Evolutionary conservation across 2,113 vertebrate species (phyloP), one percentile per base, ranked within the genome.

Genomic region (Elgaria multicarinata): DNA sequence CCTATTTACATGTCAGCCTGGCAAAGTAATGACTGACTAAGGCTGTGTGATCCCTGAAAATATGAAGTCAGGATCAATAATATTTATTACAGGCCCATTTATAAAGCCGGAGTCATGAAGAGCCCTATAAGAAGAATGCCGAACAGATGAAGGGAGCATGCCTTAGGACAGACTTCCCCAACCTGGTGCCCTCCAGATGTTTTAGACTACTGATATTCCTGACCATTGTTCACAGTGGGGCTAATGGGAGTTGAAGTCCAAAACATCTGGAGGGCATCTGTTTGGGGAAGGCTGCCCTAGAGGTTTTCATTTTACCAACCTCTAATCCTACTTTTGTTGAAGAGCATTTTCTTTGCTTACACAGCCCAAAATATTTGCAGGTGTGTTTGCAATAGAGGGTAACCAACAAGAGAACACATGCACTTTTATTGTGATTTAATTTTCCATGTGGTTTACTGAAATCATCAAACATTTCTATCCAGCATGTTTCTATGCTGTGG

Each of bases 401-500:
- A 85, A 69, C 81, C 53, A 84, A 87, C 87, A 84, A 77, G 46
- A 86, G 62, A 94, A 76, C 75, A 88, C 22, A 82, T 69, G 86
- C 89, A 75, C 90, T 58, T 86, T 74, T 93, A 33, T 91, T 87
- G 90, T 93, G 42, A 87, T 89, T 88, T 46, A 86, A 85, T 95
- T 90, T 84, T 9, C 4, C 71, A 26, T 12, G 2, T 69, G 24
- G 79, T 88, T 89, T n/a, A 91, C 9, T 67, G 67, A 88, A 75
- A 64, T 66, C 83, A 92, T 89, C 76, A 92, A 36, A 62, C 0
- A 3, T 88, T 88, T 31, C 91, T 78, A 86, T 91, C 89, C 86
- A 77, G 91, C 46, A 79, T 81, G 94, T 94, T 94, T 93, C 93
- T 93, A 95, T 96, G 94, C 91, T 83, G 55, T 95, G 85, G 89